These are phyloP conservation scores for Anguilla japonica DNA, from an alignment of 2,113 vertebrate genomes.

Conservation along the genomic window DNA sequence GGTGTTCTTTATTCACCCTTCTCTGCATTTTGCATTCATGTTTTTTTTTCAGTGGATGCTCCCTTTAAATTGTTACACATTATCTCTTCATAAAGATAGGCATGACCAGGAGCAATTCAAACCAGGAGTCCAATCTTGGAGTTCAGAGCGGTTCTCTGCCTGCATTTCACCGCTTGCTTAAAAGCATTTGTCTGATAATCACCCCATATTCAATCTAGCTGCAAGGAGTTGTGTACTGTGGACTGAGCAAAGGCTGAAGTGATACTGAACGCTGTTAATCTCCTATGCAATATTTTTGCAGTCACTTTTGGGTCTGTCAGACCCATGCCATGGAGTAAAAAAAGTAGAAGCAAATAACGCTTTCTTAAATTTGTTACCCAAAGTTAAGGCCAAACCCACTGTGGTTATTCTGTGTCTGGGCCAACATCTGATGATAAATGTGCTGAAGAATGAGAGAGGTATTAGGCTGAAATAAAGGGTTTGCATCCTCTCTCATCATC, in stretches of 20 bases:
- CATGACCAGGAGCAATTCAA: background rate
- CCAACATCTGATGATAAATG: background rate
- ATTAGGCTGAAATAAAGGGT: background rate
- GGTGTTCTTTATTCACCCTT: no score
- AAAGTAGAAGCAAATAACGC: no score
- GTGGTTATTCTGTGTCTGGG: background rate
- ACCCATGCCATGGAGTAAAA: no score
- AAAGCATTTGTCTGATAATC: background rate
- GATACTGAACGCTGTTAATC: no score
- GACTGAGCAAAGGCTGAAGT: background rate
- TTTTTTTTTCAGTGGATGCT: no score
- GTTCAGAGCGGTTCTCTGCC: background rate
- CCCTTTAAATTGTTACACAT: background rate
- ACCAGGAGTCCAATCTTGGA: background rate
- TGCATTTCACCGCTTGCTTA: background rate
- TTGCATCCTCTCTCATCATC: constrained; percentile 4
- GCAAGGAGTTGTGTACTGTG: background rate
- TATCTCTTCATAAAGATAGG: background rate
- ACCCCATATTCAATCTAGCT: background rate
- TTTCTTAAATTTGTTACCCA: background rate
- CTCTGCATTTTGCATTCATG: no score
- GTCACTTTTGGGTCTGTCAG: no score
- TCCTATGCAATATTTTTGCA: no score
- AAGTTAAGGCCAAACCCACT: background rate
- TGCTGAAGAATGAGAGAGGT: background rate